phyloP scores from a whole-genome alignment of 2,888 invertebrate genomes.

The Chelonus formosanus region DNA sequence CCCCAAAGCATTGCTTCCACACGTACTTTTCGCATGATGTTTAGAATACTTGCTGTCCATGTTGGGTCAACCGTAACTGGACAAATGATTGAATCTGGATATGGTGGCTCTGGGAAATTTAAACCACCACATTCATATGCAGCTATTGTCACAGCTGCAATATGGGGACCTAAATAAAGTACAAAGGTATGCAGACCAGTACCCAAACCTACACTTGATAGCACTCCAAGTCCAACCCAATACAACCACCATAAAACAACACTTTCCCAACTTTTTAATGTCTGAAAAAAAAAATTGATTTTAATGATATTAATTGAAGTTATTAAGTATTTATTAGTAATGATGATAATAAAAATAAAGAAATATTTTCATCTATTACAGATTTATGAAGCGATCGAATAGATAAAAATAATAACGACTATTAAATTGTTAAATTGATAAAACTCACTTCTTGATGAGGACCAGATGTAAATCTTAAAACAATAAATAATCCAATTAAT shows the following conservation, averaged over 20 bases:
- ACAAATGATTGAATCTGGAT: constrained; percentile 97
- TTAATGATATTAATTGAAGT: not conserved
- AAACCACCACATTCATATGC: constrained; percentile 96
- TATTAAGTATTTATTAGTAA: too few species aligned
- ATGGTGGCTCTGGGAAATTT: constrained; percentile 97
- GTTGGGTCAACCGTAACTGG: constrained; percentile 75
- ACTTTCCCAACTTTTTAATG: constrained; percentile 58
- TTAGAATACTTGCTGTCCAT: constrained; percentile 82
- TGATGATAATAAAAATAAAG: too few species aligned
- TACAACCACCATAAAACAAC: constrained; percentile 80
- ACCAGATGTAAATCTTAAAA: constrained; percentile 56
- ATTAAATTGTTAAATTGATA: not conserved
- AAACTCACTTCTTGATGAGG: constrained; percentile 59
- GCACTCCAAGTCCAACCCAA: constrained; percentile 93
- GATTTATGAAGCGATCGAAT: too few species aligned
- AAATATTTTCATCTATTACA: too few species aligned
- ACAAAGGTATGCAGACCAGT: constrained; percentile 99
- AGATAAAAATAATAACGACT: too few species aligned
- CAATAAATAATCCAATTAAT: constrained; percentile 54
- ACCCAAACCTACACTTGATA: constrained; percentile 97
- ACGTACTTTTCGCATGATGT: constrained; percentile 94
- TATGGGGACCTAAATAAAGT: constrained; percentile 98
- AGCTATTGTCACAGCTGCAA: constrained; percentile 96
- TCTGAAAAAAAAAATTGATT: constrained; percentile 42
- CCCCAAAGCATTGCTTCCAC: constrained; percentile 99